These are phyloP conservation scores for Caerostris darwini DNA, from an alignment of 1,140 invertebrate genomes.

Conservation along the genomic window DNA sequence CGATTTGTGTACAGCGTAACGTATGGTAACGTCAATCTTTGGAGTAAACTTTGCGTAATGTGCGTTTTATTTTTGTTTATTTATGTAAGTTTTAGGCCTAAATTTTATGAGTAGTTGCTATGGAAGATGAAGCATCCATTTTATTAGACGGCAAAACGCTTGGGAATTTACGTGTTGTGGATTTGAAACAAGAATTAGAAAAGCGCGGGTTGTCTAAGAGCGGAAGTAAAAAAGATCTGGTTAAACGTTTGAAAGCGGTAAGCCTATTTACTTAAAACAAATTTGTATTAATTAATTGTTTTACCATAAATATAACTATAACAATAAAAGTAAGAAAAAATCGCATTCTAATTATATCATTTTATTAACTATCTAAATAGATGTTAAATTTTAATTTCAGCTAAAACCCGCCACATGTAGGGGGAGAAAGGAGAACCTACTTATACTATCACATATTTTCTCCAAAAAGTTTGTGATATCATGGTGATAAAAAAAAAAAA, in stretches of 20 bases:
- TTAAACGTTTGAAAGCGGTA: conserved; percentile 84
- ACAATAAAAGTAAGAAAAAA: neutral
- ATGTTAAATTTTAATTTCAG: neutral
- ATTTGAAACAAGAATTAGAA: conserved; percentile 84
- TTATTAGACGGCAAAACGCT: conserved; percentile 80
- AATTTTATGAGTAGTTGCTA: conserved; percentile 53
- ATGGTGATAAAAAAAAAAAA: too few relatives aligned
- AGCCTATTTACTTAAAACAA: conserved; percentile 59
- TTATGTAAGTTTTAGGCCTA: conserved; percentile 64
- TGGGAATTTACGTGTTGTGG: conserved; percentile 83
- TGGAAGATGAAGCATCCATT: conserved; percentile 68
- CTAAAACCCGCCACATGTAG: neutral
- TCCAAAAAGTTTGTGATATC: too few relatives aligned
- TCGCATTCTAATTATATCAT: neutral
- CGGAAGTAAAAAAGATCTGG: conserved; percentile 84
- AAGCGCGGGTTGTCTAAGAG: conserved; percentile 84
- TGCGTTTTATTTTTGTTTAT: conserved; percentile 76
- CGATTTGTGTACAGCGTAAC: conserved; percentile 66
- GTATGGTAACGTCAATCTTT: conserved; percentile 45
- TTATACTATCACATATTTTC: too few relatives aligned
- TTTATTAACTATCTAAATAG: neutral
- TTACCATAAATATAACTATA: neutral
- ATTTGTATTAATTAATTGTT: neutral
- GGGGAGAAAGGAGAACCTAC: too few relatives aligned
- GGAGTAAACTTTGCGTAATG: conserved; percentile 64